Conservation (phyloP, 2,113 vertebrate genomes). For the Rhabdomys dilectus region DNA sequence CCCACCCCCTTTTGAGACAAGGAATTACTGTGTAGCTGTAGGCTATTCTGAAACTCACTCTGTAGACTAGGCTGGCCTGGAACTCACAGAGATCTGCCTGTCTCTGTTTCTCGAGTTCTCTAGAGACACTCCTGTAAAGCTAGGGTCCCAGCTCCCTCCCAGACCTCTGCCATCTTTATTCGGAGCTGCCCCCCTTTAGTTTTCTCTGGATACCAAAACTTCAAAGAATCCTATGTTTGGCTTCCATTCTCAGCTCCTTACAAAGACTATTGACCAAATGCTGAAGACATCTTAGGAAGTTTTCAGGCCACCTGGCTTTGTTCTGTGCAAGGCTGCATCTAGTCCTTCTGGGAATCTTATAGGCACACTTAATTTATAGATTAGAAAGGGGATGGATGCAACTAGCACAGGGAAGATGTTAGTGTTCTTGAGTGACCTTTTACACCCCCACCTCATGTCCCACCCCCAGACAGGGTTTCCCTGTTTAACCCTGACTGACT, state of each 20-base stretch:
- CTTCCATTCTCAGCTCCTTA: background rate
- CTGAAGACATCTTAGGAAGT: conserved; percentile 36
- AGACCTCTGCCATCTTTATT: background rate
- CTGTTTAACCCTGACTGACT: background rate
- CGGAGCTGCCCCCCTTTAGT: conserved; percentile 18
- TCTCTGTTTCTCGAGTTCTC: background rate
- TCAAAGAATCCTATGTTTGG: background rate
- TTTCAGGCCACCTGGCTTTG: background rate
- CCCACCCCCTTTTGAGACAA: background rate
- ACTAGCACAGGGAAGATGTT: background rate
- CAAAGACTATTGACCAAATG: conserved; percentile 41
- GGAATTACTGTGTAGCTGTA: background rate
- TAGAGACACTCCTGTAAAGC: background rate
- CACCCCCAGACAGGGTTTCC: background rate
- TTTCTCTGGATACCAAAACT: background rate
- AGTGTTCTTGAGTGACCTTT: background rate
- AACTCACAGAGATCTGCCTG: background rate
- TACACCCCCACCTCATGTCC: background rate
- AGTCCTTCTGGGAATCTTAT: conserved; percentile 12
- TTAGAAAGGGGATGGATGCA: conserved; percentile 22
- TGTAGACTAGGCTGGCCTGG: background rate
- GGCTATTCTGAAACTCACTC: background rate
- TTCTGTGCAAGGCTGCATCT: conserved; percentile 20
- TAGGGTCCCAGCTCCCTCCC: background rate
- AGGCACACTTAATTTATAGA: conserved; percentile 37